A percentile compares a stretch with the other conserved stretches of the same genome.
phyloP scores from a whole-genome alignment of 2,113 vertebrate species.

The Numenius arquata region DNA sequence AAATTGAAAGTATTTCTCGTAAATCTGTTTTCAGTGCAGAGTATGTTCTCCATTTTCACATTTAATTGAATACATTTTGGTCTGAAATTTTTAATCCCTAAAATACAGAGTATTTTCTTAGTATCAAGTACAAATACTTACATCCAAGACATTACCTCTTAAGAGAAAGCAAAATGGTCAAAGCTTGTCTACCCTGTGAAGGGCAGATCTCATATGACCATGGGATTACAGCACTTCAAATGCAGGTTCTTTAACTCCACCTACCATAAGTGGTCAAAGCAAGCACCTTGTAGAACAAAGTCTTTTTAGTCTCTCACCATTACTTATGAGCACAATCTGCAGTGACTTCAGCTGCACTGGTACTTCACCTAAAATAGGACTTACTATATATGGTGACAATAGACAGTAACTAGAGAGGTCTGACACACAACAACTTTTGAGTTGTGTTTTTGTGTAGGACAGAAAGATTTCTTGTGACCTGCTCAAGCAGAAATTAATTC shows the following conservation, averaged over 20 bases:
- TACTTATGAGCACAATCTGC: background rate
- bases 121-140: background rate
- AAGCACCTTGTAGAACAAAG: background rate
- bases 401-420: background rate
- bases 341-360: background rate
- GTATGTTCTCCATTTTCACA: background rate
- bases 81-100: background rate
- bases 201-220: background rate
- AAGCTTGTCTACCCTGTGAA: background rate
- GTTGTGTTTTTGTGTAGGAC: background rate
- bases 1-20: background rate
- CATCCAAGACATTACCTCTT: background rate
- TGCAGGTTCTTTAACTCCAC: background rate
- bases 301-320: background rate
- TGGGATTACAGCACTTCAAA: background rate
- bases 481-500: background rate
- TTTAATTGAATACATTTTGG: background rate
- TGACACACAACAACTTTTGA: background rate
- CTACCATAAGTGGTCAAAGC: background rate
- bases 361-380: background rate
- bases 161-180: background rate
- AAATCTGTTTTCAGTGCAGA: background rate
- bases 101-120: background rate
- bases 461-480: background rate
- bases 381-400: background rate